Evolutionary conservation across 2,797 vertebrate species (phyloP), one percentile per base, ranked within the genome.

Genomic region (Coilia nasus): DNA sequence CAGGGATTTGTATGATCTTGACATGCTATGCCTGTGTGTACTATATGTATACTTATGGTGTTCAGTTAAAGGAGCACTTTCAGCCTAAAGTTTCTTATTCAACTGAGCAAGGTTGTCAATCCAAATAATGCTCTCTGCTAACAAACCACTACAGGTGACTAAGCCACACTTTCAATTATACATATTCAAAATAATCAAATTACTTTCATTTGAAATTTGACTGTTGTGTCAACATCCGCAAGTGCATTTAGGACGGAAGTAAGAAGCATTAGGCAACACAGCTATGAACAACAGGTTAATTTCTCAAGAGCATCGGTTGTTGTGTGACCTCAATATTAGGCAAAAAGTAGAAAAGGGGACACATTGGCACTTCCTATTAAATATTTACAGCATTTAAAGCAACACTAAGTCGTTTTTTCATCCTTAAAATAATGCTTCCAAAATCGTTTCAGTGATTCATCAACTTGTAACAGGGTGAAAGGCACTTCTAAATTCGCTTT

Each of bases 1-100:
- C 31, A 78, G 15, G 17, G 15, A 6, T 31, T 78, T 78, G 35
- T 78, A 78, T 78, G 71, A 41, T 80, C 78, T 80, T 84, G 71
- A 78, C 83, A 64, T 78, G 19, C 71, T 44, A 44, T 78, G 71
- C 1, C 71, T 78, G 31, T 44, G 15, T 78, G 71, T 35, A 44
- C 71, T 44, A 17, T 78, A 44, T 78, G 31, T 78, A 78, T 44
- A 35, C 71, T 44, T 44, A 21, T 25, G 19, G 71, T 44, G 71
- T 78, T 78, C 44, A 41, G 71, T 17, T 31, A 78, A 44, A 41
- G 17, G 31, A 78, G 31, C 6, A 71, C 31, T 44, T 78, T 64
- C 9, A 83, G 59, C 19, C 28, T 44, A 28, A 59, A 19, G 71
- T 41, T 78, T 78, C 71, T 78, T 78, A 78, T 78, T 78, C 71